Evolutionary conservation across 2,113 vertebrate genomes (phyloP).

Genomic region (Austrofundulus limnaeus): DNA sequence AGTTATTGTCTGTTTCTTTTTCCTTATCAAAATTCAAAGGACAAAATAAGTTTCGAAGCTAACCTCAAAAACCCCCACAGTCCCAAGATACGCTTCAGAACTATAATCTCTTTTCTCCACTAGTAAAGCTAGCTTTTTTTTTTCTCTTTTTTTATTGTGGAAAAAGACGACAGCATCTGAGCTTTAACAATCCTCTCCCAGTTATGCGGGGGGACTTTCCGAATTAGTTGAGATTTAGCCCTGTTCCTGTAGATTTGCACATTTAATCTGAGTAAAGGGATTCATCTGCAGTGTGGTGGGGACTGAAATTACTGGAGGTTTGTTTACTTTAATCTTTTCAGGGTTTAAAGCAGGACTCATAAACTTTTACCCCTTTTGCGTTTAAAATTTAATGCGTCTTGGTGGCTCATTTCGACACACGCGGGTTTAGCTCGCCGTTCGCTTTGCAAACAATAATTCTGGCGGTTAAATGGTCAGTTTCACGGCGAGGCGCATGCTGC

Average conservation of each 20-base stretch:
- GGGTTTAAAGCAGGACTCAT: constrained; percentile 30
- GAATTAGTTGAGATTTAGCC: constrained; percentile 15
- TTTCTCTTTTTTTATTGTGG: background rate
- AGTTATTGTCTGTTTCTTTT: constrained; percentile 17
- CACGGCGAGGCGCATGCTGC: background rate
- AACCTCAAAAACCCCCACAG: constrained; percentile 14
- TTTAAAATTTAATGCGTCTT: background rate
- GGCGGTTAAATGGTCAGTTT: background rate
- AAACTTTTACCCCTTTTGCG: constrained; percentile 7
- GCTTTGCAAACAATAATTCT: background rate
- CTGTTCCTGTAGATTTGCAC: background rate
- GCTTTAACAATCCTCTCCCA: background rate
- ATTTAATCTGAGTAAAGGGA: constrained; percentile 16
- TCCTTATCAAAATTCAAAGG: constrained; percentile 19
- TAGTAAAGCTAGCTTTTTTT: background rate
- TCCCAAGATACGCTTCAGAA: constrained; percentile 7
- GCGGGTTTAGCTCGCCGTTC: constrained; percentile 11
- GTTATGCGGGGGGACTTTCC: background rate
- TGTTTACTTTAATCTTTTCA: constrained; percentile 42
- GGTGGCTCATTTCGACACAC: background rate
- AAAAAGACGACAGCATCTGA: constrained; percentile 4
- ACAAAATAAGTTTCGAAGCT: background rate
- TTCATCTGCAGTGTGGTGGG: background rate
- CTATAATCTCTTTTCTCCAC: constrained; percentile 1
- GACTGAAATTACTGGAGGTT: constrained; percentile 1